Conservation (phyloP, 2,888 invertebrate species). For the Drosophila anomalata region DNA sequence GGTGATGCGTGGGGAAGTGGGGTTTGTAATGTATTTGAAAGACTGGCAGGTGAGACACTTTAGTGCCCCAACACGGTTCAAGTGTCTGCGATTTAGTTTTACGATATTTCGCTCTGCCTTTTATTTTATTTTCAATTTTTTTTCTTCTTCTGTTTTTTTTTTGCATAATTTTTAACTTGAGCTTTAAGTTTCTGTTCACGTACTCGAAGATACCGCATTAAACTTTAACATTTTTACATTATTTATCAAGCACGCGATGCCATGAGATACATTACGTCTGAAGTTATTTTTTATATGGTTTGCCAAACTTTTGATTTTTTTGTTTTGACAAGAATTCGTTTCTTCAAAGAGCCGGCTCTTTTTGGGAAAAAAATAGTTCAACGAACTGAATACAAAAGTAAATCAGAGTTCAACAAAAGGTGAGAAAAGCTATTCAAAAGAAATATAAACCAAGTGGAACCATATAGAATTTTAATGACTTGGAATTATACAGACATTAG, state of each 20-base stretch:
- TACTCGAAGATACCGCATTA: constrained; percentile 32
- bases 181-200: constrained; percentile 39
- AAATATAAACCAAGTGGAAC: constrained; percentile 12
- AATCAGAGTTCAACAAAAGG: constrained; percentile 34
- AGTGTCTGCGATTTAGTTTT: constrained; percentile 36
- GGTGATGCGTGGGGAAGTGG: background rate
- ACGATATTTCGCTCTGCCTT: constrained; percentile 26
- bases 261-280: constrained; percentile 27
- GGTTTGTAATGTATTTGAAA: background rate
- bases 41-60: constrained; percentile 27
- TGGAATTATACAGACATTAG: background rate
- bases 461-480: background rate
- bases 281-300: constrained; percentile 32
- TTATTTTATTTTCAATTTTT: constrained; percentile 5
- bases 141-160: background rate
- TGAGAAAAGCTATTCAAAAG: constrained; percentile 30
- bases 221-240: constrained; percentile 45
- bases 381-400: constrained; percentile 35
- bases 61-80: constrained; percentile 36
- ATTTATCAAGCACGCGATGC: constrained; percentile 65
- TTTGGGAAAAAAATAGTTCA: constrained; percentile 22
- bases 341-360: constrained; percentile 4
- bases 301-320: constrained; percentile 17
- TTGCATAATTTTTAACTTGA: constrained; percentile 26
- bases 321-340: constrained; percentile 15